phyloP scores from a whole-genome alignment of 2,797 vertebrate genomes.

The Apodemus agrarius region DNA sequence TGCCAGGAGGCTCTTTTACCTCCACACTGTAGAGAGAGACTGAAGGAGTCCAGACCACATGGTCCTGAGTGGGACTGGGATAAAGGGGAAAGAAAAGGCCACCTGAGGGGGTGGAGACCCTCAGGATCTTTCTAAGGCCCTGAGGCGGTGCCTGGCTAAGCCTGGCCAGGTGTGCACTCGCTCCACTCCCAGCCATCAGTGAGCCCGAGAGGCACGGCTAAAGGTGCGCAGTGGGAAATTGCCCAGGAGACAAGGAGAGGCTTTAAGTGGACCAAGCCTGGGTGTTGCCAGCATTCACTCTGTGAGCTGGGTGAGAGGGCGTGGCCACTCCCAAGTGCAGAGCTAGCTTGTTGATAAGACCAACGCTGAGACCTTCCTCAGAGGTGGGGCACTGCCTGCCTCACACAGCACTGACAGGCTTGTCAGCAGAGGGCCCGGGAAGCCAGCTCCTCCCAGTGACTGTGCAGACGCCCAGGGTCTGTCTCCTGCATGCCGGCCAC shows the following conservation, averaged over 20 bases:
- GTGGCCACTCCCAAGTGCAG: rapidly evolving
- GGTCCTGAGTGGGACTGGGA: no score
- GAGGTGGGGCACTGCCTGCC: not conserved
- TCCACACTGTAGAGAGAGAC: not conserved
- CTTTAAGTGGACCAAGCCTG: not conserved
- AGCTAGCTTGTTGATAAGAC: not conserved
- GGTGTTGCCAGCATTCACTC: not conserved
- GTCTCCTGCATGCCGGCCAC: not conserved
- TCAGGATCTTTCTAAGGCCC: not conserved
- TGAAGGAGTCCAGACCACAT: rapidly evolving
- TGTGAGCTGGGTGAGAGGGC: not conserved
- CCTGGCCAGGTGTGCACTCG: not conserved
- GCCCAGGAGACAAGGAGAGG: not conserved
- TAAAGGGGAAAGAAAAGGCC: no score
- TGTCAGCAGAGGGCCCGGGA: not conserved
- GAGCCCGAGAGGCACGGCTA: not conserved
- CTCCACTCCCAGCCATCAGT: not conserved
- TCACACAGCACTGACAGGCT: not conserved
- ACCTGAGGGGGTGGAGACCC: not conserved
- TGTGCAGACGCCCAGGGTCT: no score
- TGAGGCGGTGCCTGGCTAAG: not conserved
- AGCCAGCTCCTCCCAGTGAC: not conserved
- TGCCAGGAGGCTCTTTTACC: not conserved
- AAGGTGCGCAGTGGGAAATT: not conserved
- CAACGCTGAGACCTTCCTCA: not conserved